phyloP scores from a whole-genome alignment of 2,888 invertebrate species.

The Calameuta filiformis region DNA sequence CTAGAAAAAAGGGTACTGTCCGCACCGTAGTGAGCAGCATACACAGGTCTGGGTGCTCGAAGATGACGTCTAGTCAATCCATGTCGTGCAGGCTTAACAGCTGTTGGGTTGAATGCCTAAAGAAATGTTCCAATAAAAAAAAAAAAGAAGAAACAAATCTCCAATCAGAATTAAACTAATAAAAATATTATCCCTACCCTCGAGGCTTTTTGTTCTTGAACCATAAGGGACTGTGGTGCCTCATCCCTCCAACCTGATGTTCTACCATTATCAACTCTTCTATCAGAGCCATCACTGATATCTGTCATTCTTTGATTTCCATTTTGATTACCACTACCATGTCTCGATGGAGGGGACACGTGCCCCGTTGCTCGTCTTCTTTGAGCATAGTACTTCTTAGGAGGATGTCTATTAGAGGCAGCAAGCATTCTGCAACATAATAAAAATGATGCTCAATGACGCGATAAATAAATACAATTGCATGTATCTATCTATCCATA shows the following conservation, averaged over 20 bases:
- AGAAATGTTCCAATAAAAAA: not conserved
- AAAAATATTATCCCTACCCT: not conserved
- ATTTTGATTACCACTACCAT: not conserved
- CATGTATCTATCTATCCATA: not conserved
- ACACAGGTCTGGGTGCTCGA: constrained; percentile 42
- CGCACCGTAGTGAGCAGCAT: constrained; percentile 53
- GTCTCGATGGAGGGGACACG: not conserved
- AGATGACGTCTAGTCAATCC: constrained; percentile 42
- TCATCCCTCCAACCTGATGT: not conserved
- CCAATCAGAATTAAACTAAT: not conserved
- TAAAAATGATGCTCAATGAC: not conserved
- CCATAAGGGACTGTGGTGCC: not conserved
- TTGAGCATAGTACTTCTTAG: constrained; percentile 43
- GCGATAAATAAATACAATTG: not conserved
- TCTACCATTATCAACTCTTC: not conserved
- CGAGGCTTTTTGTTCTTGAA: not conserved
- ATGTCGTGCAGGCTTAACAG: constrained; percentile 8
- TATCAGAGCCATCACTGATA: not conserved
- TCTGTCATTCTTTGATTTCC: not conserved
- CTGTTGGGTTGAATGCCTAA: not conserved
- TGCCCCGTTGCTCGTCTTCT: constrained; percentile 9
- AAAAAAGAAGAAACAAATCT: not conserved
- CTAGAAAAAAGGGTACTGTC: constrained; percentile 44
- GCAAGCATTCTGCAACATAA: constrained; percentile 7
- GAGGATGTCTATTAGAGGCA: constrained; percentile 30